Evolutionary conservation across 2,113 vertebrate species (phyloP), one percentile per base, ranked within the genome.

Genomic region (Corythaixoides concolor): DNA sequence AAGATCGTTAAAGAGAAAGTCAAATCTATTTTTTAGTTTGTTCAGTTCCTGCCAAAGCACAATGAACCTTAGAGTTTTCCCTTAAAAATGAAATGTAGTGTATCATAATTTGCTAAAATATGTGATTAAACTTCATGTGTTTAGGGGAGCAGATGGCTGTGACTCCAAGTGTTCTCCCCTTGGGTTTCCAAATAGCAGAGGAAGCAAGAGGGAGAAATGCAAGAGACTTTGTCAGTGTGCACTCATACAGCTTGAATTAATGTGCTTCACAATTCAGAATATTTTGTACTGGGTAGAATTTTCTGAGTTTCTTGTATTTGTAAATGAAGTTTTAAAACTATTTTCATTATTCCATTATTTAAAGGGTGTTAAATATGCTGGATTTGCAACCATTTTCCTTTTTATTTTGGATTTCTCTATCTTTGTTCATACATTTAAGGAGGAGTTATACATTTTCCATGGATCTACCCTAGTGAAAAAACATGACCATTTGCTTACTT

Each of bases 71-170:
- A 47, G 33, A 60, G 14, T 74, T 89, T 95, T 89, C 49, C 59
- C 37, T 77, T 69, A 66, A 73, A 88, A 92, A 72, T 69, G 6
- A 94, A 88, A 76, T 53, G 24, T 69, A 11, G 49, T 88, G 21
- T 73, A 80, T 84, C 26, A 77, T 73, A 89, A 88, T 85, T 95
- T 90, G 45, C 49, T 88, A 88, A 92, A 92, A 85, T 88, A 92
- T 1, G 0, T 0, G 0, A 70, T 63, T 83, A 76, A 94, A 77
- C 16, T 21, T 85, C n/a, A 45, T 72, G 47, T 33, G 50, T 78
- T 93, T 90, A 66, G 47, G 85, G n/a, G 6, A 90, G 37, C 82
- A 96, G 91, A 90, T 93, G 85, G 62, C 56, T 88, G 24, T 82
- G 47, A 37, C 52, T 93, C 45, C 41, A 75, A 88, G 43, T 33